Conservation (phyloP, 2,797 vertebrate species). For the Acrossocheilus fasciatus region DNA sequence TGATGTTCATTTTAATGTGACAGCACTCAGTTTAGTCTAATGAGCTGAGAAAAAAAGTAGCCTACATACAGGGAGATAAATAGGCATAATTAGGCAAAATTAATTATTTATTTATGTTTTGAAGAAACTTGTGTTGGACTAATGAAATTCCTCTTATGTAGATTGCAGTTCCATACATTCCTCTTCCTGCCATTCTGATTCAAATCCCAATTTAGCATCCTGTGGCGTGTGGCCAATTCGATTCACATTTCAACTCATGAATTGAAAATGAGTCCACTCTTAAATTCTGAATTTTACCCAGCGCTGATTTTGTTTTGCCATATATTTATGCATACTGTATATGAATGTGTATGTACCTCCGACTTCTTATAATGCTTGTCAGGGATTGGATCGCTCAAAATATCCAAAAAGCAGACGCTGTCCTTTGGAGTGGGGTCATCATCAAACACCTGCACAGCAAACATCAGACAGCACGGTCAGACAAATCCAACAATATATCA, state of each 20-base stretch:
- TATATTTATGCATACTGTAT: constrained; percentile 30
- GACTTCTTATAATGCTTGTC: constrained; percentile 81
- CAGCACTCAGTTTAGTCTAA: constrained; percentile 15
- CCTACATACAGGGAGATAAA: constrained; percentile 8
- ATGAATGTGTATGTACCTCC: constrained; percentile 72
- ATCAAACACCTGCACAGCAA: constrained; percentile 78
- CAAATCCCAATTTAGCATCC: constrained; percentile 28
- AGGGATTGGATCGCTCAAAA: constrained; percentile 81
- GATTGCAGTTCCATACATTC: not conserved
- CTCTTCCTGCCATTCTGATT: constrained; percentile 9
- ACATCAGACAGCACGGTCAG: constrained; percentile 30
- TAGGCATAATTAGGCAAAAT: constrained; percentile 9
- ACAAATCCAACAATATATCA: constrained; percentile 13
- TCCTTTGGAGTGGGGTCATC: constrained; percentile 76
- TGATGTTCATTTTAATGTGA: constrained; percentile 4
- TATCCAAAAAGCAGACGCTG: constrained; percentile 80
- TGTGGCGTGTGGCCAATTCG: not conserved
- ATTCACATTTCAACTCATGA: constrained; percentile 7
- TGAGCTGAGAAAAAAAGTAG: not conserved
- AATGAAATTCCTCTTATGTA: constrained; percentile 8
- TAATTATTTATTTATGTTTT: constrained; percentile 22
- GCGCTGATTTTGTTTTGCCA: not conserved
- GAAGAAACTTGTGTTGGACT: constrained; percentile 4
- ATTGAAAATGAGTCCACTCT: not conserved
- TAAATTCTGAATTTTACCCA: not conserved